Base-by-base conservation (phyloP, 2,797 vertebrate genomes). In the Sciurus carolinensis region DNA sequence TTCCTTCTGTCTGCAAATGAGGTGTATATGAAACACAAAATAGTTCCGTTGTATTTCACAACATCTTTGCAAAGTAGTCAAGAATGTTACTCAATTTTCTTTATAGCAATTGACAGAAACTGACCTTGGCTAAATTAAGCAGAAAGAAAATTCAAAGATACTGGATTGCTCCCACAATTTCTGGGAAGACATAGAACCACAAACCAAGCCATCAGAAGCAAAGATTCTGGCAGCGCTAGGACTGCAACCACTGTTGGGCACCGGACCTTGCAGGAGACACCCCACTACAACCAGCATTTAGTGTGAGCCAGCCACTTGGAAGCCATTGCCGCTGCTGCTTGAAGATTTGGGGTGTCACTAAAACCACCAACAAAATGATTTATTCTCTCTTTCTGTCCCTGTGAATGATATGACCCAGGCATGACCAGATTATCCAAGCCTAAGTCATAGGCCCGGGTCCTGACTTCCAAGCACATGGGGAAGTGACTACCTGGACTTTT, bases 251-350 rank as follows among this genome's bases (percentile, higher is more conserved):
- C 20, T 33, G 15, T 30, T 36, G 50, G 33, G 62, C n/a, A 3
- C 28, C 12, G 44, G 30, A 15, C 7, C n/a, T 50, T 50, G 13
- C 7, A 59, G 66, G 36, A 1, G 64, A 30, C 44, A 22, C 2
- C 1, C 10, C 5, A 1, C 15, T 1, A 7, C 1, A 3, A 12
- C 15, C 66, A 76, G 2, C 5, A 7, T 15, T 24, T 0, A 1
- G 11, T 22, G 5, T 36, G 24, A 36, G 13, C 54, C 47, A 15
- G 36, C 42, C 12, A 5, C 50, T 1, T 18, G 4, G 30, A 44
- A 52, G 33, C 8, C 54, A 52, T 2, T 71, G 13, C 26, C 66
- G n/a, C 79, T 18, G 13, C 44, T 71, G 3, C 39, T 54, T 33
- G 3, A 18, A 24, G n/a, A 5, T 1, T 30, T 5, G 0, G 18